These are phyloP conservation scores for Sebastes oblongus DNA, from an alignment of 2,797 vertebrate species.

Conservation along the genomic window DNA sequence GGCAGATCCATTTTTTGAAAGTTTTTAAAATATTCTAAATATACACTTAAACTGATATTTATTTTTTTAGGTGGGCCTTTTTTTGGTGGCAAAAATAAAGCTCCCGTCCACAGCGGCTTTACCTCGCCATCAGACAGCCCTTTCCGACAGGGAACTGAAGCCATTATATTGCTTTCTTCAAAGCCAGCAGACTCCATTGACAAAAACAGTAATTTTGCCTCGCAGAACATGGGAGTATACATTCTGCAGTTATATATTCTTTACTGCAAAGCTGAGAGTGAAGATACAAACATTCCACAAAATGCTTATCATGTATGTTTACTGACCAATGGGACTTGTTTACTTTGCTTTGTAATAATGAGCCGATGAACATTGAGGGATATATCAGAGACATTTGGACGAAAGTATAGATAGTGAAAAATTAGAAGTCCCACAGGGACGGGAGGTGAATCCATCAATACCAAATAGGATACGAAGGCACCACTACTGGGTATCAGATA, in stretches of 20 bases:
- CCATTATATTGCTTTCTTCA: too few species aligned
- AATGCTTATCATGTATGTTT: background rate
- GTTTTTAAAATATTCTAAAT: too few species aligned
- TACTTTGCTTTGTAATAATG: background rate
- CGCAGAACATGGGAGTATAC: too few species aligned
- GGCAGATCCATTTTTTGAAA: accelerated
- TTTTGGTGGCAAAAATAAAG: too few species aligned
- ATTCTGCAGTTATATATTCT: background rate
- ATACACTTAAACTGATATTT: too few species aligned
- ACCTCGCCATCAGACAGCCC: too few species aligned
- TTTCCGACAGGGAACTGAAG: too few species aligned
- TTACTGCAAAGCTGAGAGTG: background rate
- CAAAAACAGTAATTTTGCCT: too few species aligned
- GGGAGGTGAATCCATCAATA: background rate
- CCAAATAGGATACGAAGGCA: background rate
- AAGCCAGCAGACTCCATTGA: too few species aligned
- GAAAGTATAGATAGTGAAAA: background rate
- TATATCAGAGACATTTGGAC: background rate
- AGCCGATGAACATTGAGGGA: background rate
- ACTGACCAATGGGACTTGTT: background rate
- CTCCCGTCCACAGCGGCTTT: too few species aligned
- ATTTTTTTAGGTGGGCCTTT: too few species aligned
- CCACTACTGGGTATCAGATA: background rate
- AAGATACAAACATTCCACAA: background rate
- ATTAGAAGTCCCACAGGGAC: background rate